phyloP scores from a whole-genome alignment of 2,888 invertebrate genomes.

The Stictocephala bisonia region DNA sequence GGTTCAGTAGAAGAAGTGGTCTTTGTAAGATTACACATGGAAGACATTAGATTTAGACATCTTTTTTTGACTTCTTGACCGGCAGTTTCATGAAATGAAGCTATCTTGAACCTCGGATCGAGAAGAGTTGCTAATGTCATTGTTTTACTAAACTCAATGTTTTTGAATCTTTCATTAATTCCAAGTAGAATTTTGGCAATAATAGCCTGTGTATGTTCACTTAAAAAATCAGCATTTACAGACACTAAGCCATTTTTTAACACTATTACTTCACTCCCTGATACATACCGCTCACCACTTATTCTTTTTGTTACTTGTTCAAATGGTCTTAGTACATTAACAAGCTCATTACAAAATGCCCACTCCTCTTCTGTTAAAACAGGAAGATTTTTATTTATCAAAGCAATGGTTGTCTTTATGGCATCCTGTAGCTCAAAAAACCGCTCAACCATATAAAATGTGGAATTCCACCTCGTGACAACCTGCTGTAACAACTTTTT shows the following conservation, averaged over 20 bases:
- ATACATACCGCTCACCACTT: background rate
- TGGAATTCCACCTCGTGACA: conserved; percentile 50
- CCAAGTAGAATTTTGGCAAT: conserved; percentile 3
- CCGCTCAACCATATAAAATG: conserved; percentile 49
- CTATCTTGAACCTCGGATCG: conserved; percentile 22
- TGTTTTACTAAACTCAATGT: background rate
- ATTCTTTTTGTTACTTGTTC: conserved; percentile 18
- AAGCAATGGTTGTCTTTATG: conserved; percentile 34
- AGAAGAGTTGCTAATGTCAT: background rate
- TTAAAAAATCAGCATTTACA: background rate
- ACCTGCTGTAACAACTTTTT: conserved; percentile 46
- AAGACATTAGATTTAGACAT: no score
- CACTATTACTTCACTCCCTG: background rate
- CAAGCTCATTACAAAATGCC: conserved; percentile 26
- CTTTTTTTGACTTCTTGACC: background rate
- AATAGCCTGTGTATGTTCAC: background rate
- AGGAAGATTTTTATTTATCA: conserved; percentile 30
- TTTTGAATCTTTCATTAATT: background rate
- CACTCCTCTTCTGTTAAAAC: conserved; percentile 4
- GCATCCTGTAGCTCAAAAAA: conserved; percentile 46
- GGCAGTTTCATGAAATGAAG: background rate
- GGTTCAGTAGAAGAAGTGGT: no score
- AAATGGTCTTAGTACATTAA: conserved; percentile 20
- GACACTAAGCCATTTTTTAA: conserved; percentile 5
- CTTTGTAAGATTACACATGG: no score